Evolutionary conservation across 2,797 vertebrate species (phyloP).

Genomic region (Fundulus diaphanus): DNA sequence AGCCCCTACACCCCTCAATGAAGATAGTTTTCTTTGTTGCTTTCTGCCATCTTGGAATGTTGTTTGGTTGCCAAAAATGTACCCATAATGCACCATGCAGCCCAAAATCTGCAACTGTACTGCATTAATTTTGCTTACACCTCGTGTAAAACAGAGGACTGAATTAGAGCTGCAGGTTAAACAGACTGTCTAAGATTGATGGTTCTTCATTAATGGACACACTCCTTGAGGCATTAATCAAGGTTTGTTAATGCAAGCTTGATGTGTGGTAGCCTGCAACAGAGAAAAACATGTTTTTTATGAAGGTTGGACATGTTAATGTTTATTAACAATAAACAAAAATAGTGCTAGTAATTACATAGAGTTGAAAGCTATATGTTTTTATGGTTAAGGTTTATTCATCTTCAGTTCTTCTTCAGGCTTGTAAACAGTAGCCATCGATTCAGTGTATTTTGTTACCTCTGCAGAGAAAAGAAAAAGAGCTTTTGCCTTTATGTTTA

Average conservation of each 20-base stretch:
- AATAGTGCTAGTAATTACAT: neutral
- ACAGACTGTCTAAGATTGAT: conserved; percentile 11
- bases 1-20: too few species aligned
- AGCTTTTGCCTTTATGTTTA: neutral
- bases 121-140: neutral
- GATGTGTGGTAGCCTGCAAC: neutral
- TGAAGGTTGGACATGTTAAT: neutral
- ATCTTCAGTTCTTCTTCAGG: neutral
- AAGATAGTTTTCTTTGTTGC: too few species aligned
- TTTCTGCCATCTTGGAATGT: too few species aligned
- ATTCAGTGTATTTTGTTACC: neutral
- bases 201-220: conserved; percentile 15
- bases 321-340: neutral
- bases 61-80: too few species aligned
- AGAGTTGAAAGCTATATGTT: neutral
- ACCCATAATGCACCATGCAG: too few species aligned
- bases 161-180: conserved; percentile 14
- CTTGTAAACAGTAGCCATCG: neutral
- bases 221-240: conserved; percentile 16
- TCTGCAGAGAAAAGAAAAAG: neutral
- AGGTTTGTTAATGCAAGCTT: neutral
- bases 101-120: too few species aligned
- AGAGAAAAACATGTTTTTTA: neutral
- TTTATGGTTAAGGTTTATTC: neutral
- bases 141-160: neutral